These are phyloP conservation scores for Spatulosminthurus flaviceps DNA, from an alignment of 2,888 invertebrate species.

Conservation along the genomic window DNA sequence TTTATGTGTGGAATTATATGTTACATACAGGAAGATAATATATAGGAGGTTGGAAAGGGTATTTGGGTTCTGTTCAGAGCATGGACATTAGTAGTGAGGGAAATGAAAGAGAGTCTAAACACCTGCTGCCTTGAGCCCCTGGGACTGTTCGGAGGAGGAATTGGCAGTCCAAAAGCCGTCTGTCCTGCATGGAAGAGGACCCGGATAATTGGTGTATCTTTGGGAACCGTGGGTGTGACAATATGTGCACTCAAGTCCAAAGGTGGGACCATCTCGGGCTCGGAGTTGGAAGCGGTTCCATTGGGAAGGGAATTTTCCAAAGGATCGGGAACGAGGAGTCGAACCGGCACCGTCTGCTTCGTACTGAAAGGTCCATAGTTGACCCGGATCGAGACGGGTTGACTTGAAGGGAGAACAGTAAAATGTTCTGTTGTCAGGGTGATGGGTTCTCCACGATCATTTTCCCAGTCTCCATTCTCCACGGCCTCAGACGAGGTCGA, in stretches of 20 bases:
- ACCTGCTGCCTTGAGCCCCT: conserved; percentile 74
- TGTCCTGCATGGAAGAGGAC: conserved; percentile 89
- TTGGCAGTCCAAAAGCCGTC: conserved; percentile 67
- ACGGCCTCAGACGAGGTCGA: conserved; percentile 66
- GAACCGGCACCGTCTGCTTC: conserved; percentile 91
- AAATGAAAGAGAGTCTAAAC: conserved; percentile 65
- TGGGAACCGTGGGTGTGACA: conserved; percentile 84
- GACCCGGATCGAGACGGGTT: conserved; percentile 89
- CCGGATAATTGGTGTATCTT: conserved; percentile 89
- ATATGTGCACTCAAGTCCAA: conserved; percentile 93
- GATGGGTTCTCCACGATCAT: conserved; percentile 51
- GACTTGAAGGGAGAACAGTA: conserved; percentile 89
- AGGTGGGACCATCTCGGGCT: conserved; percentile 63
- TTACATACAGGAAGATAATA: no score
- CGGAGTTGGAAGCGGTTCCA: conserved; percentile 59
- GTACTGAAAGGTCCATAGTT: conserved; percentile 95
- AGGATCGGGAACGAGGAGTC: conserved; percentile 87
- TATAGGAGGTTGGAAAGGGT: no score
- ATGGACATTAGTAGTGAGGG: neutral
- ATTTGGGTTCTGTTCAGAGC: no score
- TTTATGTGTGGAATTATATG: no score
- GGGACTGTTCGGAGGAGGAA: conserved; percentile 56
- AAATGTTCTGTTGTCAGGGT: conserved; percentile 82
- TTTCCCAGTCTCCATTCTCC: conserved; percentile 52
- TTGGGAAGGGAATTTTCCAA: conserved; percentile 70